Conservation (phyloP, 1,140 invertebrate genomes). For the Drosophila punjabiensis region DNA sequence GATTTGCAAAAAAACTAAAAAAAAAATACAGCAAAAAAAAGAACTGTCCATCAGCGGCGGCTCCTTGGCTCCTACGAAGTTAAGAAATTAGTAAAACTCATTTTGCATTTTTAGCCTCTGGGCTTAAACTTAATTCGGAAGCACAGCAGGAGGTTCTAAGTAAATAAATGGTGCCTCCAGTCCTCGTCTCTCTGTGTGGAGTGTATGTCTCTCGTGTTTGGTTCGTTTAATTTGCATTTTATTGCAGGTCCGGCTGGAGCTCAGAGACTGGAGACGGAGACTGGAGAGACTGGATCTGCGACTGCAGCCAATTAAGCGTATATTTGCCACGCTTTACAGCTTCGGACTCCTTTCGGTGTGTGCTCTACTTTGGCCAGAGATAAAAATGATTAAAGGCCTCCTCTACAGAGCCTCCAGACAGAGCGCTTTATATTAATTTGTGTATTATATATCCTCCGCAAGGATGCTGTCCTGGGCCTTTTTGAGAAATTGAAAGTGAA, state of each 20-base stretch:
- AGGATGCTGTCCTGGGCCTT: slow-evolving; percentile 7
- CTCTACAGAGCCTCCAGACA: slow-evolving; percentile 51
- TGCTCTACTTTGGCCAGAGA: slow-evolving; percentile 75
- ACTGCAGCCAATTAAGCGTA: slow-evolving; percentile 82
- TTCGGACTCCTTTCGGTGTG: not conserved
- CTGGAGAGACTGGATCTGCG: slow-evolving; percentile 22
- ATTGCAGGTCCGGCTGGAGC: slow-evolving; percentile 53
- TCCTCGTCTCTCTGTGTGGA: slow-evolving; percentile 12
- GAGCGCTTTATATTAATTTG: slow-evolving; percentile 76
- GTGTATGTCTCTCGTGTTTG: slow-evolving; percentile 21
- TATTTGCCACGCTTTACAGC: slow-evolving; percentile 85
- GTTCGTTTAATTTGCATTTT: slow-evolving; percentile 85
- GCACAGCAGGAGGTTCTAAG: slow-evolving; percentile 85
- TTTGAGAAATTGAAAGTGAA: slow-evolving; percentile 81
- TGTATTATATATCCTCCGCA: slow-evolving; percentile 47
- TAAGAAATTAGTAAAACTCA: slow-evolving; percentile 85
- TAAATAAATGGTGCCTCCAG: slow-evolving; percentile 82
- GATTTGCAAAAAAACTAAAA: not conserved
- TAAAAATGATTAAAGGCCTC: slow-evolving; percentile 80
- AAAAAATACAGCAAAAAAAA: not conserved
- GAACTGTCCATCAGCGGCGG: slow-evolving; percentile 70
- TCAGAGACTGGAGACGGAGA: slow-evolving; percentile 3
- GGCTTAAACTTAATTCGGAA: slow-evolving; percentile 86
- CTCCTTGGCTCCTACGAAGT: slow-evolving; percentile 51
- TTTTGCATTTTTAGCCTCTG: slow-evolving; percentile 85